A percentile compares a stretch with the other conserved stretches of the same genome.
Conservation (phyloP, 2,797 vertebrate species). For the Decapterus maruadsi region DNA sequence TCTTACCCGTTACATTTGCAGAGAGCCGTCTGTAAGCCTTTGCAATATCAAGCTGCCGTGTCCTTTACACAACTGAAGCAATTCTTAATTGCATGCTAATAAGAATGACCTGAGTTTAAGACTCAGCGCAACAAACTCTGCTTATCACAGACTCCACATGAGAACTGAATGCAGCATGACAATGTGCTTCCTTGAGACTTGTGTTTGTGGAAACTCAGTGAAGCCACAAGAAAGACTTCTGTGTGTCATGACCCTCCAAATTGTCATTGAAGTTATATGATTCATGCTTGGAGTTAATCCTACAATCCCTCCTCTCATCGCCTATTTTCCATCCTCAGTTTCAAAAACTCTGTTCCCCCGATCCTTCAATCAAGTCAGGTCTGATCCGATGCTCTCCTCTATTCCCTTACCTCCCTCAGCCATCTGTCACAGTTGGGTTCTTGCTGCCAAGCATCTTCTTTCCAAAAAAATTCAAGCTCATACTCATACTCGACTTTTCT, state of each 20-base stretch:
- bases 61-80: constrained; percentile 39
- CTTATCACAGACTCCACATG: constrained; percentile 43
- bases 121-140: constrained; percentile 33
- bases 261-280: constrained; percentile 70
- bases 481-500: constrained; percentile 19
- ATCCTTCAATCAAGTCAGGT: constrained; percentile 72
- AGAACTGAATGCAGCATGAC: constrained; percentile 29
- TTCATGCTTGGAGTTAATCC: constrained; percentile 63
- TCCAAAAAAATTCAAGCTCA: constrained; percentile 67
- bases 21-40: constrained; percentile 11
- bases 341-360: constrained; percentile 64
- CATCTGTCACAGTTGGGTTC: constrained; percentile 81
- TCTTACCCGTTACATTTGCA: constrained; percentile 38
- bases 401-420: constrained; percentile 79
- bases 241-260: constrained; percentile 42
- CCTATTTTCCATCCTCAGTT: constrained; percentile 63
- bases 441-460: constrained; percentile 75
- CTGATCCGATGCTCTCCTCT: constrained; percentile 70
- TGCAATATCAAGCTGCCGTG: constrained; percentile 40
- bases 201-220: constrained; percentile 44
- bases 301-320: constrained; percentile 56
- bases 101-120: constrained; percentile 67
- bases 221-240: constrained; percentile 51
- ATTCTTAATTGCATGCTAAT: constrained; percentile 75
- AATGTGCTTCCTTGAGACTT: constrained; percentile 37